Percentiles rank a stretch among this genome's conserved stretches.
Conservation (phyloP, 2,113 vertebrate genomes). For the Dromiciops gliroides region DNA sequence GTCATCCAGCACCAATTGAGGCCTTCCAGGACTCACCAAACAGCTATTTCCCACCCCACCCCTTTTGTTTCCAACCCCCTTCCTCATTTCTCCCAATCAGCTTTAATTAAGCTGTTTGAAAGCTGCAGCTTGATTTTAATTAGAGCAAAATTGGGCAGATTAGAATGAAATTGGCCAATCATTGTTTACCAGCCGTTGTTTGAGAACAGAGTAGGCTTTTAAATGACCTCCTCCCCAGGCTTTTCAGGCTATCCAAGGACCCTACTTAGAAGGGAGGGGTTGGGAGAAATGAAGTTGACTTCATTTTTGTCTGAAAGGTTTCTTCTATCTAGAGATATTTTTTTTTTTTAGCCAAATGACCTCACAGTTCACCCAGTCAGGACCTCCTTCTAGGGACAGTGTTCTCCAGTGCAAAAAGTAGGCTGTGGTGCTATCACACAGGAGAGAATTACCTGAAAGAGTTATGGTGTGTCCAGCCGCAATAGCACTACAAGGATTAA, state of each 20-base stretch:
- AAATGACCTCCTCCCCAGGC: constrained; percentile 52
- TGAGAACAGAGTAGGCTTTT: constrained; percentile 66
- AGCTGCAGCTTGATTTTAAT: constrained; percentile 84
- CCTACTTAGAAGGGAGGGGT: neutral
- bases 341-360: neutral
- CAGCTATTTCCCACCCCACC: constrained; percentile 22
- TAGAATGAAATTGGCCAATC: constrained; percentile 79
- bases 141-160: constrained; percentile 83
- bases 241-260: constrained; percentile 55
- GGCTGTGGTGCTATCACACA: neutral
- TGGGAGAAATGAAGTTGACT: neutral
- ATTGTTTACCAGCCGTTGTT: constrained; percentile 73
- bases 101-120: constrained; percentile 83
- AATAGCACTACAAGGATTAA: neutral
- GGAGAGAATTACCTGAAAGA: neutral
- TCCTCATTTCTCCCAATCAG: constrained; percentile 77
- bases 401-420: neutral
- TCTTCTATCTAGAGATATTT: neutral
- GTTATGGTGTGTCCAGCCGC: neutral
- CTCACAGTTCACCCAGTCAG: neutral
- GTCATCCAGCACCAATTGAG: neutral
- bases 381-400: neutral
- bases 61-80: constrained; percentile 50
- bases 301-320: neutral
- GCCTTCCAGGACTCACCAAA: constrained; percentile 5